Evolutionary conservation across 1,140 invertebrate species (phyloP).

Genomic region (Aphis craccivora): DNA sequence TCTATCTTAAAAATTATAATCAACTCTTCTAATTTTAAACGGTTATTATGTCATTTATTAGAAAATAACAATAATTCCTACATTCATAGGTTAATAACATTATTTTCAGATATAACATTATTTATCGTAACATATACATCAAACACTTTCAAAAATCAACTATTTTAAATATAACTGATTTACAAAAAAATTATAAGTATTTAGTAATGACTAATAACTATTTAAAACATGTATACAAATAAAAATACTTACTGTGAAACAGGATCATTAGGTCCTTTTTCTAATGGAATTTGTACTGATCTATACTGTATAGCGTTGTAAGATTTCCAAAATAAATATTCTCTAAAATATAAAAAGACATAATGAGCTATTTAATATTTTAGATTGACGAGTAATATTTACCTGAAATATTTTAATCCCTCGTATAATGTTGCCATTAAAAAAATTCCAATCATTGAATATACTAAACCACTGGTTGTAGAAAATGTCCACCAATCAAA

Average conservation of each 20-base stretch:
- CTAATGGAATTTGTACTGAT: conserved; percentile 75
- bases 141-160: neutral
- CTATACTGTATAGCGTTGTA: conserved; percentile 75
- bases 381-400: conserved; percentile 28
- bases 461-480: conserved; percentile 76
- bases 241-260: conserved; percentile 61
- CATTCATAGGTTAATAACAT: too few species aligned
- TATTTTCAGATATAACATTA: too few species aligned
- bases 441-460: conserved; percentile 85
- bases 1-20: too few species aligned
- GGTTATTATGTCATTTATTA: too few species aligned
- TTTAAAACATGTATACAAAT: neutral
- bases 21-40: too few species aligned
- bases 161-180: neutral
- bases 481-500: conserved; percentile 82
- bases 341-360: conserved; percentile 65
- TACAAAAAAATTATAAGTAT: neutral
- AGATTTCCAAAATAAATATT: conserved; percentile 83
- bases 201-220: neutral
- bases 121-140: neutral
- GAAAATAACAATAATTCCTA: too few species aligned
- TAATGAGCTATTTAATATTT: neutral
- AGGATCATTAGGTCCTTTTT: conserved; percentile 70
- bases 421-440: conserved; percentile 87
- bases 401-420: conserved; percentile 87